These are phyloP conservation scores for Dermatemys mawii DNA, from an alignment of 2,113 vertebrate genomes.

Conservation along the genomic window DNA sequence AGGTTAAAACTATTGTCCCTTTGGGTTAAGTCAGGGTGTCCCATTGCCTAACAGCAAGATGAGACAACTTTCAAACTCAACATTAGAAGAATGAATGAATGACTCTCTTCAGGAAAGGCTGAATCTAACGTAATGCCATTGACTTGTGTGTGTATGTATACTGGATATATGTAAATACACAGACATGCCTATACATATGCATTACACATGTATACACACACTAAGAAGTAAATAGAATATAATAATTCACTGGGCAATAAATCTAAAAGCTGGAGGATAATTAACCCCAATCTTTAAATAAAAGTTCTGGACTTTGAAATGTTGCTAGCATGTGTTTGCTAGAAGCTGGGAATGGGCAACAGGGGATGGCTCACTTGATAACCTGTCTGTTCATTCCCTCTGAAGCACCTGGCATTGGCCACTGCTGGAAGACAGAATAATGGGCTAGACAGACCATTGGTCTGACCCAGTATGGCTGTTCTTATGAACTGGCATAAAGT, in stretches of 20 bases:
- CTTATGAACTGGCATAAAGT: not conserved
- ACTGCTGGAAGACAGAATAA: no score
- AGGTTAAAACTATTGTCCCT: rapidly evolving
- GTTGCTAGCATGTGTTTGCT: no score
- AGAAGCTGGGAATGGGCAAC: no score
- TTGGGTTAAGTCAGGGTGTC: rapidly evolving
- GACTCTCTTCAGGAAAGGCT: not conserved
- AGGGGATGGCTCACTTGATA: no score
- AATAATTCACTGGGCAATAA: not conserved
- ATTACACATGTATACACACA: not conserved
- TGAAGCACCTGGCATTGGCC: no score
- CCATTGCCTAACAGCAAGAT: not conserved
- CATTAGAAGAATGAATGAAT: rapidly evolving
- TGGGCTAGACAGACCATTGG: no score
- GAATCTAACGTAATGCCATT: not conserved
- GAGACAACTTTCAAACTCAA: rapidly evolving
- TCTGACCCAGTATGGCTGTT: no score
- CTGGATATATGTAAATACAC: not conserved
- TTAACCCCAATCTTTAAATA: not conserved
- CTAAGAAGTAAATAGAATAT: not conserved
- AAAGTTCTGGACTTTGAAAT: not conserved
- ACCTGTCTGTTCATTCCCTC: no score
- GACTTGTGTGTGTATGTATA: not conserved
- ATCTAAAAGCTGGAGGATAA: not conserved
- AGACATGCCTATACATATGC: not conserved